Conservation (phyloP, 2,797 vertebrate species). For the Cacajao melanocephalus region DNA sequence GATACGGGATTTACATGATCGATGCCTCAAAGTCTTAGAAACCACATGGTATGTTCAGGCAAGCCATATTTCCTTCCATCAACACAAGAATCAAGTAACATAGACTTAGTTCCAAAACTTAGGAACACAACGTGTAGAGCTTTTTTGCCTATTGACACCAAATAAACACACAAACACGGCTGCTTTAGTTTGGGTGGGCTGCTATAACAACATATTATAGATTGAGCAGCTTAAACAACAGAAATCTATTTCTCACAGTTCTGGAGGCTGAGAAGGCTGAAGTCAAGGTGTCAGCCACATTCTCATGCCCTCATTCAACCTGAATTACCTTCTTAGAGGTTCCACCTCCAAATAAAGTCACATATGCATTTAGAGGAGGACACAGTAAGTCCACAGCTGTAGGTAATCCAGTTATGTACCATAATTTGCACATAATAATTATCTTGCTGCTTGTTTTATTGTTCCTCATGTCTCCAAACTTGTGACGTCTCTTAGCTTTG, state of each 20-base stretch:
- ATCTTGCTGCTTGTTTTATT: neutral
- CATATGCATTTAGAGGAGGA: accelerated
- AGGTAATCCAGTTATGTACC: accelerated
- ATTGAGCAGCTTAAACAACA: accelerated
- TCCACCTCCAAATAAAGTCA: neutral
- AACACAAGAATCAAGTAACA: neutral
- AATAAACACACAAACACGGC: accelerated
- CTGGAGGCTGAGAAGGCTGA: neutral
- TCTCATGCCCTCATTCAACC: neutral
- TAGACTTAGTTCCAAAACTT: neutral
- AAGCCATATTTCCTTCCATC: neutral
- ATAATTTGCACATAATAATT: neutral
- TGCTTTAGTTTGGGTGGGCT: accelerated
- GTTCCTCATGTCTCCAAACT: neutral
- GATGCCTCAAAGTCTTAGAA: neutral
- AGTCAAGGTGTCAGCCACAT: no score
- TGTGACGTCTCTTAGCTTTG: neutral
- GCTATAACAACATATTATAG: neutral
- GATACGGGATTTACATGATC: neutral
- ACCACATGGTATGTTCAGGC: neutral
- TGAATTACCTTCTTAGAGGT: neutral
- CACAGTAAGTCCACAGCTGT: accelerated
- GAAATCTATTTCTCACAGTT: neutral
- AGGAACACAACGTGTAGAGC: neutral
- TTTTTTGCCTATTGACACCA: neutral